A percentile compares a stretch with the other conserved stretches of the same genome.
These are phyloP conservation scores for Nomada ruficornis DNA, from an alignment of 2,888 invertebrate genomes.

Conservation along the genomic window DNA sequence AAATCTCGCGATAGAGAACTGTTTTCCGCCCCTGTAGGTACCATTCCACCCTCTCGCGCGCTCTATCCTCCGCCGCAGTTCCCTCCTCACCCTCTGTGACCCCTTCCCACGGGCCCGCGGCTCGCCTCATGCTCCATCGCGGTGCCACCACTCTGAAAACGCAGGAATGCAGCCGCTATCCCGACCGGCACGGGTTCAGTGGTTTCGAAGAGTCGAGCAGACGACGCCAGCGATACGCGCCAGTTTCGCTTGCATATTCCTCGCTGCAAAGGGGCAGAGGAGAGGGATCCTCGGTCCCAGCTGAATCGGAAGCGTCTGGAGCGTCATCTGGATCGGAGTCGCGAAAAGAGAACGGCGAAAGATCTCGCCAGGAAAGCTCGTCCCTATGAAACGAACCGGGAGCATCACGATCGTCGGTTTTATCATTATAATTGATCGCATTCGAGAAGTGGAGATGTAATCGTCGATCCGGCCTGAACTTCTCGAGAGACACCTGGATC, in stretches of 20 bases:
- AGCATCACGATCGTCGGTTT: no score
- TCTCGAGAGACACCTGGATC: no score
- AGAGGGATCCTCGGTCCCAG: background rate
- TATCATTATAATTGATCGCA: background rate
- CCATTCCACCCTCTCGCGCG: constrained; percentile 58
- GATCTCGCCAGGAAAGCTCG: no score
- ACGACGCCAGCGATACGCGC: constrained; percentile 57
- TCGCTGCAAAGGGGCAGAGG: constrained; percentile 10
- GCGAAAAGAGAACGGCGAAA: background rate
- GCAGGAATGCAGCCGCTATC: constrained; percentile 66
- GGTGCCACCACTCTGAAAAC: constrained; percentile 61
- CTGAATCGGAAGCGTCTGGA: constrained; percentile 5
- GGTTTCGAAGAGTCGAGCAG: constrained; percentile 75
- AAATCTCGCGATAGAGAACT: constrained; percentile 49
- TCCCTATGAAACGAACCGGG: background rate
- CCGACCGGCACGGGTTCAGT: constrained; percentile 74
- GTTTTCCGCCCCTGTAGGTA: constrained; percentile 58
- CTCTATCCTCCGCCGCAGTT: constrained; percentile 29
- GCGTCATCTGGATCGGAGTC: constrained; percentile 30
- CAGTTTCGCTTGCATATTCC: constrained; percentile 45
- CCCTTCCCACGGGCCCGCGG: constrained; percentile 34
- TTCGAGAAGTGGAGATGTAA: background rate
- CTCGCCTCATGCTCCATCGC: constrained; percentile 45
- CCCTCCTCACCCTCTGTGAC: constrained; percentile 37
- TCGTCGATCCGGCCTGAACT: no score